Conservation (phyloP, 2,113 vertebrate species). For the Hemibagrus wyckioides region DNA sequence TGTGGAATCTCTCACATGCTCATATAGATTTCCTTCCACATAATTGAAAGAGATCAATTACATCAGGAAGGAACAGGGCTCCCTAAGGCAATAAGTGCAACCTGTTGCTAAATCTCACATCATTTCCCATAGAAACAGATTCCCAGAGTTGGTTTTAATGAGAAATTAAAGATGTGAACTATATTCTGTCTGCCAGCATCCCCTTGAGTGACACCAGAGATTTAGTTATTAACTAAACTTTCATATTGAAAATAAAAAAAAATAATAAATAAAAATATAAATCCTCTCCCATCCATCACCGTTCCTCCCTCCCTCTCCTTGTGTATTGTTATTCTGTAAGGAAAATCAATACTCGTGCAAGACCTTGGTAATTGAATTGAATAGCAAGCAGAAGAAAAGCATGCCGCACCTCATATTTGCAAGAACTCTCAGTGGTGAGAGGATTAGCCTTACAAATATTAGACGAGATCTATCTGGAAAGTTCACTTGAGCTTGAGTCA, state of each 20-base stretch:
- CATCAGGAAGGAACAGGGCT: slow-evolving; percentile 4
- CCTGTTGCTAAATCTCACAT: slow-evolving; percentile 4
- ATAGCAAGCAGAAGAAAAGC: slow-evolving; percentile 39
- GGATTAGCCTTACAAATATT: slow-evolving; percentile 50
- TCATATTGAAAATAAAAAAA: neutral
- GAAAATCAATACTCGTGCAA: slow-evolving; percentile 42
- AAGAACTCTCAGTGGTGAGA: slow-evolving; percentile 33
- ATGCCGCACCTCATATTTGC: slow-evolving; percentile 45
- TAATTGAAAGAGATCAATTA: slow-evolving; percentile 22
- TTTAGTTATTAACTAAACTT: slow-evolving; percentile 39
- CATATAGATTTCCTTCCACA: neutral
- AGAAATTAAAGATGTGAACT: slow-evolving; percentile 1
- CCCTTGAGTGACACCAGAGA: slow-evolving; percentile 1
- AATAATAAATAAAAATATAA: slow-evolving; percentile 6
- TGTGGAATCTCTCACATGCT: neutral
- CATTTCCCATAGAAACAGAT: neutral
- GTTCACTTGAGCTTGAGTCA: slow-evolving; percentile 41
- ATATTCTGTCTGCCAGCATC: slow-evolving; percentile 12
- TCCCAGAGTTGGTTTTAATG: neutral
- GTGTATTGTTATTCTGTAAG: slow-evolving; percentile 46
- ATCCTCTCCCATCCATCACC: slow-evolving; percentile 30
- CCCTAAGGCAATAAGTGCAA: neutral
- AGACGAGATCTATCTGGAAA: slow-evolving; percentile 29
- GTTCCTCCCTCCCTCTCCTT: neutral
- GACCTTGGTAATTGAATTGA: slow-evolving; percentile 54